Evolutionary conservation across 2,113 vertebrate genomes (phyloP).

Genomic region (Jaculus jaculus): DNA sequence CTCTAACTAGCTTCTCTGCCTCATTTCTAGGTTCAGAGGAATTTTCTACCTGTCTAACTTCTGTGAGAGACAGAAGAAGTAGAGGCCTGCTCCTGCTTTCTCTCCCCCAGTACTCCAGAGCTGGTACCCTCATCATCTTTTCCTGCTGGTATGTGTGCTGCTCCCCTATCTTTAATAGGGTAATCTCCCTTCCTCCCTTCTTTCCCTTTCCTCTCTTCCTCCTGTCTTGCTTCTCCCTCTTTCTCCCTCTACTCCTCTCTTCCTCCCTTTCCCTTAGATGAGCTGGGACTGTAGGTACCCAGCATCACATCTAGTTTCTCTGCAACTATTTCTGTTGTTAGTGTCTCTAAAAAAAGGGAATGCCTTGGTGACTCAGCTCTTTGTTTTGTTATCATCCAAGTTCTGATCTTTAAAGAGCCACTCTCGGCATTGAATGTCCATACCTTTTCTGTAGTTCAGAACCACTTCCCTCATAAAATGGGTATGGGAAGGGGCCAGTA

Average conservation of each 20-base stretch:
- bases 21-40: conserved; percentile 59
- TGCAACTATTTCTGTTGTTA: neutral
- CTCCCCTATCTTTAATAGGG: neutral
- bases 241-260: neutral
- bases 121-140: neutral
- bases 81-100: conserved; percentile 23
- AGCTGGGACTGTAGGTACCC: neutral
- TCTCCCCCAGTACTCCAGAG: neutral
- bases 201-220: too few relatives aligned
- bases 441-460: conserved; percentile 18
- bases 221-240: neutral
- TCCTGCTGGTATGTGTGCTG: conserved; percentile 43
- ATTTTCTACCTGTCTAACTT: neutral
- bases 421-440: neutral
- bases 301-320: neutral
- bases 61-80: neutral
- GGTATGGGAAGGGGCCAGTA: neutral
- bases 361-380: neutral
- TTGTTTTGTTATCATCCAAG: neutral
- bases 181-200: neutral
- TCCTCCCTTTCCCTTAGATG: neutral
- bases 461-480: neutral
- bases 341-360: conserved; percentile 23
- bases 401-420: neutral
- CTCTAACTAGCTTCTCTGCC: conserved; percentile 39